A percentile compares a stretch with the other conserved stretches of the same genome.
Conservation (phyloP, 2,113 vertebrate genomes). For the Saguinus midas region DNA sequence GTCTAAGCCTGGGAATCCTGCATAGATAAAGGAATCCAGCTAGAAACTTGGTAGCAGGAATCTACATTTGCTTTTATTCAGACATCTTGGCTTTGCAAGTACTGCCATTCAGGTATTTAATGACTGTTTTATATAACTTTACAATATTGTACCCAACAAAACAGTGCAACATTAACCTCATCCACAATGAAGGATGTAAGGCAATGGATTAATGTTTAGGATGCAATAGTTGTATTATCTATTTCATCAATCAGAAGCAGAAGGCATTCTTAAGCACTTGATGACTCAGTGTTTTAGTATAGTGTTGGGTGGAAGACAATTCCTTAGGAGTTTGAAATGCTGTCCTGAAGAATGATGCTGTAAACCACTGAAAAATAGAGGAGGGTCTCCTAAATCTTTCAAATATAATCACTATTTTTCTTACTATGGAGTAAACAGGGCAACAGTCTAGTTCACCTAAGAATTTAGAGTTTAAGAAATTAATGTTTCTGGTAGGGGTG, state of each 20-base stretch:
- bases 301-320: background rate
- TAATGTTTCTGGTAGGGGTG: background rate
- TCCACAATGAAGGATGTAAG: background rate
- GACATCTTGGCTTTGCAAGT: background rate
- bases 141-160: background rate
- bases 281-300: background rate
- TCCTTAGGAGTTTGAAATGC: background rate
- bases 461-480: background rate
- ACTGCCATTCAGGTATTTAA: background rate
- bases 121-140: background rate
- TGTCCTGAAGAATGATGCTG: background rate
- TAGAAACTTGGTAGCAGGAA: background rate
- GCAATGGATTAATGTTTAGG: background rate
- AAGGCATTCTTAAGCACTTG: background rate
- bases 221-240: background rate
- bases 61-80: background rate
- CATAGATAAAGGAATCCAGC: background rate
- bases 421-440: no score
- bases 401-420: background rate
- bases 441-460: background rate
- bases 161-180: background rate
- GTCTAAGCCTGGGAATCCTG: background rate
- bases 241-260: background rate
- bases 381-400: background rate
- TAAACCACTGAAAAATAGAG: background rate